These are phyloP conservation scores for Crocallis elinguaria DNA, from an alignment of 2,888 invertebrate species.

Conservation along the genomic window DNA sequence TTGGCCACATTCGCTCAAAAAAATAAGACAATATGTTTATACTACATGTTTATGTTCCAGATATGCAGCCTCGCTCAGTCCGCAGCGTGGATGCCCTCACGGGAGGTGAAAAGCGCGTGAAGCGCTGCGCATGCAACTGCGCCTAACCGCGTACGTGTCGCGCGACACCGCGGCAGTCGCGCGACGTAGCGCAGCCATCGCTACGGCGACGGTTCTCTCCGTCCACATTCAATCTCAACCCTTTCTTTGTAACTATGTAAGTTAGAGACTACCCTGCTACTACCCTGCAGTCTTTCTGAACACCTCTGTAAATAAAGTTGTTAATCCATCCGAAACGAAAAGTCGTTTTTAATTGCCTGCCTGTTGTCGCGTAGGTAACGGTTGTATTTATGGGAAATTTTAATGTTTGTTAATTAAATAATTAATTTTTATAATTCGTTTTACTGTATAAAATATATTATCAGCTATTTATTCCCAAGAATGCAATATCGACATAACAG, in stretches of 20 bases:
- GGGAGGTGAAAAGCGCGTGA: constrained; percentile 86
- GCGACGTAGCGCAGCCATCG: constrained; percentile 26
- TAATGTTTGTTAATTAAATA: constrained; percentile 61
- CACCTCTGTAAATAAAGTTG: constrained; percentile 72
- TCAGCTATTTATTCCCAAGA: constrained; percentile 38
- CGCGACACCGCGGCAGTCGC: constrained; percentile 19
- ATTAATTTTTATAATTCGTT: constrained; percentile 56
- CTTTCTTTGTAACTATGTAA: constrained; percentile 35
- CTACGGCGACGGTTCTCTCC: constrained; percentile 43
- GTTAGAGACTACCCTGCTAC: constrained; percentile 5
- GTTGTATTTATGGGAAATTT: constrained; percentile 56
- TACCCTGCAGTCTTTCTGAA: constrained; percentile 38
- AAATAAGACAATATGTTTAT: background rate
- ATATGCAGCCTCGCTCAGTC: constrained; percentile 90
- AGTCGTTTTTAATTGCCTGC: constrained; percentile 60
- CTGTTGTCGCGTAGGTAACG: constrained; percentile 46
- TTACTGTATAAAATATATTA: constrained; percentile 42
- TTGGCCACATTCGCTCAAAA: too few species aligned
- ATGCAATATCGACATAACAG: constrained; percentile 36
- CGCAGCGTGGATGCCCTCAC: constrained; percentile 84
- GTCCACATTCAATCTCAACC: constrained; percentile 53
- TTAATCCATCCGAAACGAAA: constrained; percentile 57
- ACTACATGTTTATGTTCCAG: too few species aligned
- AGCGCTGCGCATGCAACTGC: constrained; percentile 91
- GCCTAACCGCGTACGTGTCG: constrained; percentile 61